Conservation (phyloP, 2,797 vertebrate genomes). For the Pelobates cultripes region DNA sequence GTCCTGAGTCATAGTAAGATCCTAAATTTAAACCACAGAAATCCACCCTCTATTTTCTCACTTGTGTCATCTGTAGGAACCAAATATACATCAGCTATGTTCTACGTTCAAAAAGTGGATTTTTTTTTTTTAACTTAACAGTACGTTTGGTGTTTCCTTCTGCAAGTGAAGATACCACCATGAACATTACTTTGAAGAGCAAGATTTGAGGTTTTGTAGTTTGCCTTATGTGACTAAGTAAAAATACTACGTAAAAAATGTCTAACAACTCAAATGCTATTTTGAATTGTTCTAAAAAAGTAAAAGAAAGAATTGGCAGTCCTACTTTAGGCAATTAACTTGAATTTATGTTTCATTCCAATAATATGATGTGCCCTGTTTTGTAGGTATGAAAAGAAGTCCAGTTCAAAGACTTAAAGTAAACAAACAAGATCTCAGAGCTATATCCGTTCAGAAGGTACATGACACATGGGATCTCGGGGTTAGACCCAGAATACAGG, state of each 20-base stretch:
- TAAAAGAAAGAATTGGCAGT: constrained; percentile 21
- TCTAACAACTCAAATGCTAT: constrained; percentile 27
- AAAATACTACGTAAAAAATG: constrained; percentile 47
- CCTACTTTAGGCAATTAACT: constrained; percentile 16
- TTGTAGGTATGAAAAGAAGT: constrained; percentile 29
- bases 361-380: constrained; percentile 35
- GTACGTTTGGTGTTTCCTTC: not conserved
- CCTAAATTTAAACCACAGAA: constrained; percentile 18
- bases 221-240: constrained; percentile 41
- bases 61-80: not conserved
- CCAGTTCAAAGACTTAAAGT: constrained; percentile 28
- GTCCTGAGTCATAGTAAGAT: constrained; percentile 38
- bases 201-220: constrained; percentile 44
- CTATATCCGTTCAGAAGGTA: too few species aligned
- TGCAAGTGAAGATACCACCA: constrained; percentile 29
- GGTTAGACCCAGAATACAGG: too few species aligned
- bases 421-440: too few species aligned
- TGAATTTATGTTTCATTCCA: constrained; percentile 40
- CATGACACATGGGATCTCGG: too few species aligned
- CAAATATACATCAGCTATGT: not conserved
- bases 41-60: constrained; percentile 19
- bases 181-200: constrained; percentile 10
- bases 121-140: not conserved
- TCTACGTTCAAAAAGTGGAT: not conserved
- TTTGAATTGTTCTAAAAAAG: constrained; percentile 28